Conservation (phyloP, 2,888 invertebrate species). For the Drosophila nr. perissopoda region DNA sequence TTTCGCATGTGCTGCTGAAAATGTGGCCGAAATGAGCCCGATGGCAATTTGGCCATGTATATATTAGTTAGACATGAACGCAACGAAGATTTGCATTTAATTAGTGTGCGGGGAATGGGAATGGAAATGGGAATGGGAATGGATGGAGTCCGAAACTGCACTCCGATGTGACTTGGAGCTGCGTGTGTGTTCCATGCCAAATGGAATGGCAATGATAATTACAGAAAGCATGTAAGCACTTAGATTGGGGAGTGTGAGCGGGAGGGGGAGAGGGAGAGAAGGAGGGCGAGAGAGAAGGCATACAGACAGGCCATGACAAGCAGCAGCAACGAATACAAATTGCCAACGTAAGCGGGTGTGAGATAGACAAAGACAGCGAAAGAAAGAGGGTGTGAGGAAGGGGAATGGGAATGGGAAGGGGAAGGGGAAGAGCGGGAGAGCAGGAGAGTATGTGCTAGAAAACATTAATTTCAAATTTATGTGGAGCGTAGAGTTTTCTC, state of each 20-base stretch:
- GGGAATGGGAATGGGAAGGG: not conserved
- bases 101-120: constrained; percentile 47
- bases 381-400: constrained; percentile 3
- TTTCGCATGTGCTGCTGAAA: constrained; percentile 55
- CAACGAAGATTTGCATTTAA: constrained; percentile 77
- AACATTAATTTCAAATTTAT: constrained; percentile 82
- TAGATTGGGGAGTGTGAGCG: constrained; percentile 32
- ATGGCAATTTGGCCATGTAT: constrained; percentile 61
- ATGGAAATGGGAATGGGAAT: constrained; percentile 7
- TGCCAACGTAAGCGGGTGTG: constrained; percentile 34
- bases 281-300: constrained; percentile 23
- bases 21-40: constrained; percentile 73
- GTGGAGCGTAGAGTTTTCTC: constrained; percentile 79
- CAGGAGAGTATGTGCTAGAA: constrained; percentile 63
- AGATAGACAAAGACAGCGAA: not conserved
- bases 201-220: constrained; percentile 81
- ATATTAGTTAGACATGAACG: constrained; percentile 63
- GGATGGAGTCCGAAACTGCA: constrained; percentile 48
- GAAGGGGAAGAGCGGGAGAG: not conserved
- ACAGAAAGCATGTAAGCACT: constrained; percentile 81
- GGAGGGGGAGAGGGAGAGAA: constrained; percentile 1
- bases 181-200: constrained; percentile 79
- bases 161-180: constrained; percentile 36
- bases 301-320: constrained; percentile 64
- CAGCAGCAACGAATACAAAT: constrained; percentile 58